These are phyloP conservation scores for Stercorarius parasiticus DNA, from an alignment of 2,113 vertebrate species.

Conservation along the genomic window DNA sequence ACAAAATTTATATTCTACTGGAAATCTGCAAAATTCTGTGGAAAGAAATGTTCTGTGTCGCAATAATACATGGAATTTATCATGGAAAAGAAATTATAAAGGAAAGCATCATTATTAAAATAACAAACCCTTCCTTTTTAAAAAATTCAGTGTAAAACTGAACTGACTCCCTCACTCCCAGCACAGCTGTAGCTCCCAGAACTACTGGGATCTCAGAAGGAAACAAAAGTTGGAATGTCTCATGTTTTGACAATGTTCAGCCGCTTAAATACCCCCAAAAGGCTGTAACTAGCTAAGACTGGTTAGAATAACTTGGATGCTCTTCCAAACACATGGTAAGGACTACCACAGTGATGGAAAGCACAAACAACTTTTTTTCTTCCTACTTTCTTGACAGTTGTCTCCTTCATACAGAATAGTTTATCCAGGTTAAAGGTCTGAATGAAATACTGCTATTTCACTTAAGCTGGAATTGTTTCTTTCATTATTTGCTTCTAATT, in stretches of 20 bases:
- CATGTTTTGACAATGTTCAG: background rate
- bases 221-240: background rate
- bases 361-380: background rate
- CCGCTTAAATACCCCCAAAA: slow-evolving; percentile 17
- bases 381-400: background rate
- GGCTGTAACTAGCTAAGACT: background rate
- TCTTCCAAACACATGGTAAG: background rate
- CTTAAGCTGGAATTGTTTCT: background rate
- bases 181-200: slow-evolving; percentile 4
- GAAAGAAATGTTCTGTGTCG: background rate
- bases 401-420: background rate
- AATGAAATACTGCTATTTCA: background rate
- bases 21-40: background rate
- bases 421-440: background rate
- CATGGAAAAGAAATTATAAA: background rate
- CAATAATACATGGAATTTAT: background rate
- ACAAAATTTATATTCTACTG: background rate
- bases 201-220: background rate
- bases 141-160: background rate
- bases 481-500: background rate
- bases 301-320: background rate
- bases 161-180: background rate
- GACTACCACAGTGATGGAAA: background rate
- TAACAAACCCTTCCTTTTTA: background rate
- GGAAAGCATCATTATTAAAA: background rate